Base-by-base conservation (phyloP, 2,888 invertebrate genomes). In the Drosophila neotestacea region DNA sequence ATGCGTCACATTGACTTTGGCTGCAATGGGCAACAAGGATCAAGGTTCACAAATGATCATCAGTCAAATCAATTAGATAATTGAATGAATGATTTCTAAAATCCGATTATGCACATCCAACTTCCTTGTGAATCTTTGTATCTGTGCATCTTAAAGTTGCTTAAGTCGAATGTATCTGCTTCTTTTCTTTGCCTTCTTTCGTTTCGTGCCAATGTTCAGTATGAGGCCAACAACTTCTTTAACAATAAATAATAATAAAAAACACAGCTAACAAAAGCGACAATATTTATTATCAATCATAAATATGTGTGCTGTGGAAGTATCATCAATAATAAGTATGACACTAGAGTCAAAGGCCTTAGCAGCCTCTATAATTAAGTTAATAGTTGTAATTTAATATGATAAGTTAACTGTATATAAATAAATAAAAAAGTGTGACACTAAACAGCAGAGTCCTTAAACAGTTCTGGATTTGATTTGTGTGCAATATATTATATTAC, bases 51-150 rank as follows among this genome's bases (percentile, higher is more conserved):
- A 81, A 88, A 88, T 86, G 81, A 80, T 85, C 87, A 90, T 90
- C 90, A 87, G 89, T 90, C 89, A 89, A 82, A 88, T 87, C 89
- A 90, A 87, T 80, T 82, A 87, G 81, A 87, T 87, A 88, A 86
- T 88, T 81, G 84, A 77, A 85, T 85, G 90, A 90, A 79, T 89
- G 89, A 88, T 89, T 89, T 82, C 73, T 71, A 61, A 90, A 90
- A 90, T 87, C 90, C 88, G 89, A 85, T 90, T 90, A 90, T 78
- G 63, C 55, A 65, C 71, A 66, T 65, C 36, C 36, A 56, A 55
- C 46, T 51, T 36, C 32, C 51, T 56, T 56, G 36, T 65, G 46
- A 36, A n/a, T 39, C 60, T 36, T 44, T 66, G 30, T 52, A 47
- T 9, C 50, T 70, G 54, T 70, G 54, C 34, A 11, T 64, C 51